Conservation (phyloP, 1,140 invertebrate species). For the Maniola jurtina region DNA sequence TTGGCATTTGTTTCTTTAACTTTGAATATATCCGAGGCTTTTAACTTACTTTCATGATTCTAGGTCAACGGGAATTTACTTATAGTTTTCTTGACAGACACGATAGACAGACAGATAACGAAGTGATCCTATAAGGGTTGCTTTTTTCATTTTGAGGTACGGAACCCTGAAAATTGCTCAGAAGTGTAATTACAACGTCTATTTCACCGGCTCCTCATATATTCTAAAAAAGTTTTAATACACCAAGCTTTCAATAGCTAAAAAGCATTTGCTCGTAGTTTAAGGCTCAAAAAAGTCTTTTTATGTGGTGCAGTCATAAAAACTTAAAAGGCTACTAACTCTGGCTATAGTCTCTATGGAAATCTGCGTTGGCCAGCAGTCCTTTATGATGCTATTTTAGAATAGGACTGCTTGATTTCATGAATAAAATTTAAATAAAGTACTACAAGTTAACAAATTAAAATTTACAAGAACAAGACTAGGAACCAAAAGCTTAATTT, state of each 20-base stretch:
- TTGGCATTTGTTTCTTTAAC: slow-evolving; percentile 14
- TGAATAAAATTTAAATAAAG: background rate
- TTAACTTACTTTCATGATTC: too few relatives aligned
- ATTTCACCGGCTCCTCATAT: too few relatives aligned
- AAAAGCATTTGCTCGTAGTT: background rate
- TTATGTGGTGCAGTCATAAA: background rate
- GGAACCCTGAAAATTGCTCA: too few relatives aligned
- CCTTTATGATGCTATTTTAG: background rate
- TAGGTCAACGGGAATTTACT: too few relatives aligned
- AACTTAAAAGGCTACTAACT: slow-evolving; percentile 1
- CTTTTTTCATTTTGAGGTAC: too few relatives aligned
- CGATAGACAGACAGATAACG: too few relatives aligned
- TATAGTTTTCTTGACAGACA: too few relatives aligned
- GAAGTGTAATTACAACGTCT: too few relatives aligned
- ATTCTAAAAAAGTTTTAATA: too few relatives aligned
- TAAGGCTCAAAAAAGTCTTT: background rate
- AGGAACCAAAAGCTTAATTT: too few relatives aligned
- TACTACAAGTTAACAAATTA: background rate
- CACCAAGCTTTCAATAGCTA: background rate
- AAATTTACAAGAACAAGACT: too few relatives aligned
- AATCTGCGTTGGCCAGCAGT: background rate
- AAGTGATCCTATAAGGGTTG: too few relatives aligned
- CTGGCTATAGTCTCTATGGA: background rate
- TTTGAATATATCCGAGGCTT: background rate
- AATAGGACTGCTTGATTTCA: background rate